Percentiles rank a stretch among this genome's conserved stretches.
Evolutionary conservation across 2,797 vertebrate genomes (phyloP).

Genomic region (Melanogrammus aeglefinus): DNA sequence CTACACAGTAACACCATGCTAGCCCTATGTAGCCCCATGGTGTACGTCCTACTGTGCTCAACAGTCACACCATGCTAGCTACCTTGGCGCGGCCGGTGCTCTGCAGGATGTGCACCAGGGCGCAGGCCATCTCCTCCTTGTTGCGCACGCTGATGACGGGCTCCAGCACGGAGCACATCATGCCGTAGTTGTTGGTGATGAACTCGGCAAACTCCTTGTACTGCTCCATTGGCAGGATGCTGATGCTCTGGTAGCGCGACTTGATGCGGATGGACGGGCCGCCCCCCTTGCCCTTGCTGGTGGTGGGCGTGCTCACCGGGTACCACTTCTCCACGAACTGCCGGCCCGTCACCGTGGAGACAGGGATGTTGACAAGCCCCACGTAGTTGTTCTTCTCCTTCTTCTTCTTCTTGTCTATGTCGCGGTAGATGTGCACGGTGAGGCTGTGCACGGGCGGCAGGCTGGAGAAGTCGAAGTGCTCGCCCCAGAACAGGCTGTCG

Average conservation of each 20-base stretch:
- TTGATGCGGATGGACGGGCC: slow-evolving; percentile 93
- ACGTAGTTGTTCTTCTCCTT: slow-evolving; percentile 97
- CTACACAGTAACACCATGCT: neutral
- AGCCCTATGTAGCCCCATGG: neutral
- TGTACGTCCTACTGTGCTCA: neutral
- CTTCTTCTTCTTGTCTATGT: slow-evolving; percentile 92
- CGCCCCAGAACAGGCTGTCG: slow-evolving; percentile 96
- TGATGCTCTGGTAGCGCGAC: slow-evolving; percentile 90
- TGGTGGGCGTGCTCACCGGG: slow-evolving; percentile 89
- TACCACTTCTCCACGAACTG: slow-evolving; percentile 98
- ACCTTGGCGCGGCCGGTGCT: slow-evolving; percentile 96
- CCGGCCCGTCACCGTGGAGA: slow-evolving; percentile 80
- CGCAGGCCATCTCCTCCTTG: slow-evolving; percentile 95
- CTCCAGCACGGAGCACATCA: slow-evolving; percentile 91
- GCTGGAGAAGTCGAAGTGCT: slow-evolving; percentile 88
- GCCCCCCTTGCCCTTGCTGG: slow-evolving; percentile 84
- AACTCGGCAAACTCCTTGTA: slow-evolving; percentile 99
- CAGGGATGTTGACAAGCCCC: slow-evolving; percentile 91
- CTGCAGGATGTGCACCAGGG: slow-evolving; percentile 95
- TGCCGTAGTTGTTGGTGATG: slow-evolving; percentile 87
- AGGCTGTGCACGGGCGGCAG: slow-evolving; percentile 83
- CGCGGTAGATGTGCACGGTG: slow-evolving; percentile 95
- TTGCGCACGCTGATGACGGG: slow-evolving; percentile 94
- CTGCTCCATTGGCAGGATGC: slow-evolving; percentile 94
- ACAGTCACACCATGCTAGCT: neutral